Base-by-base conservation (phyloP, 2,113 vertebrate genomes). In the Hippoglossus stenolepis region DNA sequence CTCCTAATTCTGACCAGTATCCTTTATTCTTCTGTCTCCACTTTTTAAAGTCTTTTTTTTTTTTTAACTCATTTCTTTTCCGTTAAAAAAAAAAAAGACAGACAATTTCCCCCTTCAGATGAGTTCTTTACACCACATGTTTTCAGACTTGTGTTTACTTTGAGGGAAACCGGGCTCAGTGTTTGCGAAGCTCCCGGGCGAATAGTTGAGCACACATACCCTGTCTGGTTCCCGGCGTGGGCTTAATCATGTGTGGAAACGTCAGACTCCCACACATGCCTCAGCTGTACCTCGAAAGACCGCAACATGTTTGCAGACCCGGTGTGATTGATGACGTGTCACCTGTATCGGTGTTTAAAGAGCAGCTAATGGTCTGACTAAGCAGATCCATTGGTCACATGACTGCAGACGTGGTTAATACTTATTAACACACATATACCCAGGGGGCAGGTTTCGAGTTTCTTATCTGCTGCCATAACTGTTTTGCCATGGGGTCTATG, bases 401-500 rank as follows among this genome's bases (percentile, higher is more conserved):
- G 43, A 62, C 45, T 23, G 0, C n/a, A 53, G 49, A 56, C 54
- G 47, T 15, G 40, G 79, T 90, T 82, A 84, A 89, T 80, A 59
- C 88, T 70, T 83, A 56, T n/a, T n/a, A n/a, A n/a, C 65, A 82
- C 56, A 79, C 38, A 51, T 0, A 61, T 40, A 21, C 20, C 7
- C 3, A 9, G 53, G 49, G 73, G 58, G 66, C 62, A 40, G 57
- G 69, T 45, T 21, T 53, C 15, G 6, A 15, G 49, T 65, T 74
- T 59, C n/a, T 66, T 78, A 84, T 85, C 75, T 83, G 63, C 70
- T 14, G 67, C 65, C 28, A 43, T 40, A 49, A 11, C 69, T 62
- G 75, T 84, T 81, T 73, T 59, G 73, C 79, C 43, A n/a, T 18
- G 47, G 66, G 66, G 49, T 78, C 74, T 75, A 57, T 69, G 70